phyloP scores from a whole-genome alignment of 2,797 vertebrate genomes.

The Macrochelys suwanniensis region DNA sequence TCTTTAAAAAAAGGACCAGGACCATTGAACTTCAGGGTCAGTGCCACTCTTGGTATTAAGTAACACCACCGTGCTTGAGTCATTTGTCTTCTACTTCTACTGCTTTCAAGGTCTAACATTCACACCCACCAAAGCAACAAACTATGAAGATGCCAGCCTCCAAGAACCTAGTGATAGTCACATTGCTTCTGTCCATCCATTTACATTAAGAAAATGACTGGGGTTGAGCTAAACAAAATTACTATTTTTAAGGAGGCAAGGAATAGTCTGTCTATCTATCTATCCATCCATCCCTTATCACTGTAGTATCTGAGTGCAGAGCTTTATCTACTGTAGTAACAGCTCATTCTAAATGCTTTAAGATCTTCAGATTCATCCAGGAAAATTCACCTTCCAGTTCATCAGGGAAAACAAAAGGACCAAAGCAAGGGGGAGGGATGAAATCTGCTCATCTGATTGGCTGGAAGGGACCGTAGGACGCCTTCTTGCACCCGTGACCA shows the following conservation, averaged over 20 bases:
- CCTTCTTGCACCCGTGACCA: slow-evolving; percentile 39
- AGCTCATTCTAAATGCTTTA: slow-evolving; percentile 60
- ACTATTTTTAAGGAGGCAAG: neutral
- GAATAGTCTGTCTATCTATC: neutral
- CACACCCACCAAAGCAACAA: neutral
- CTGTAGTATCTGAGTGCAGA: slow-evolving; percentile 13
- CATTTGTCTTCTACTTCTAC: neutral
- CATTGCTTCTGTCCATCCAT: neutral
- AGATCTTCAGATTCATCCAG: slow-evolving; percentile 48
- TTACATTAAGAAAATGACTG: neutral
- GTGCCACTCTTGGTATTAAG: neutral
- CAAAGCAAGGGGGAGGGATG: slow-evolving; percentile 72
- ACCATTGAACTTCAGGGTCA: neutral
- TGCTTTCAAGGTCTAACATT: slow-evolving; percentile 30
- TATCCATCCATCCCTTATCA: neutral
- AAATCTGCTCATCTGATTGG: slow-evolving; percentile 62
- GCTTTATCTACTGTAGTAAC: slow-evolving; percentile 12
- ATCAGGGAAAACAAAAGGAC: slow-evolving; percentile 61
- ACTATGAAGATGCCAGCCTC: neutral
- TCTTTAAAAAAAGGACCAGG: neutral
- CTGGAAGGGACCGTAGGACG: slow-evolving; percentile 13
- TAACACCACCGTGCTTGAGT: neutral
- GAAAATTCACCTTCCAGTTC: slow-evolving; percentile 56
- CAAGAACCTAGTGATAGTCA: neutral
- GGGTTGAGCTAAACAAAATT: neutral